Evolutionary conservation across 2,113 vertebrate genomes (phyloP).

Genomic region (Onychorhynchus coronatus): DNA sequence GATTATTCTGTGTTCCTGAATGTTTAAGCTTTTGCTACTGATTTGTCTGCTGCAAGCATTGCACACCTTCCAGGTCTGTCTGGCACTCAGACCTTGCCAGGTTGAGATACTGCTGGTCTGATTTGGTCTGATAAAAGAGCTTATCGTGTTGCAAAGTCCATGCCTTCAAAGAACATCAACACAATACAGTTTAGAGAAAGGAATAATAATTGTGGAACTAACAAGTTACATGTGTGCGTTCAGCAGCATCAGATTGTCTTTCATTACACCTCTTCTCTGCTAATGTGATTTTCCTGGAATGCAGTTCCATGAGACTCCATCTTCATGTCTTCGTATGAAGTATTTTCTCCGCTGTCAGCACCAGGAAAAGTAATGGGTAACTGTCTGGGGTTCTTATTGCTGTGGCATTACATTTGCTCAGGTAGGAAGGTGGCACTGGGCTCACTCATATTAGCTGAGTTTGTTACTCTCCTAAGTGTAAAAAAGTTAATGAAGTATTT

Average conservation of each 20-base stretch:
- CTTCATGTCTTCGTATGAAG: background rate
- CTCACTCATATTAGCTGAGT: background rate
- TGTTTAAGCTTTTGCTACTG: constrained; percentile 29
- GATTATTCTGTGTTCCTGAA: constrained; percentile 35
- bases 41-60: background rate
- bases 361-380: background rate
- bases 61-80: background rate
- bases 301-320: background rate
- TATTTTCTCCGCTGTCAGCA: background rate
- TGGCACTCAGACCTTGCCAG: background rate
- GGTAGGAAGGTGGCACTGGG: background rate
- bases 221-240: background rate
- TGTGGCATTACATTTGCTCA: background rate
- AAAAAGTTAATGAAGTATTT: background rate
- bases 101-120: background rate
- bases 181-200: background rate
- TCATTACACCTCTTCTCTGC: background rate
- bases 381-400: background rate
- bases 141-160: background rate
- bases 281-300: constrained; percentile 8
- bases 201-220: background rate
- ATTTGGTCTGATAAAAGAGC: background rate
- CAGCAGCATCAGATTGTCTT: background rate
- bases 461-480: background rate
- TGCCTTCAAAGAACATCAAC: background rate